Conservation (phyloP, 2,888 invertebrate genomes). For the Melinopterus prodromus region DNA sequence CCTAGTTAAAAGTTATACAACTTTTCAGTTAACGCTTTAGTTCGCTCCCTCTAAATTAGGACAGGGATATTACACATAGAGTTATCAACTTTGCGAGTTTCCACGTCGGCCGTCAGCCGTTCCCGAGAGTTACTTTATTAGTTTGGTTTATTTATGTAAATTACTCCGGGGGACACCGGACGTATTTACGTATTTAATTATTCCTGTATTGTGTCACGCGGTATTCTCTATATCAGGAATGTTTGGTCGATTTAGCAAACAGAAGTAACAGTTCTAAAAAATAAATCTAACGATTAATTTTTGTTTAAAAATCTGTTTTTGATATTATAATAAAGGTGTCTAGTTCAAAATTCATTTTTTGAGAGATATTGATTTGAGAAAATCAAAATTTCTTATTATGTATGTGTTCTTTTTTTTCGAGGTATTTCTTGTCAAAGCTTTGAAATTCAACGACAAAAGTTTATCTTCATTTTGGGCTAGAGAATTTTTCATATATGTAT, state of each 20-base stretch:
- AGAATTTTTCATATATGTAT: no score
- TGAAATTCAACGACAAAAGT: no score
- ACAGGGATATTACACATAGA: slow-evolving; percentile 16
- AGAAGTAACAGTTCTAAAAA: not conserved
- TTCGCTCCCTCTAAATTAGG: slow-evolving; percentile 14
- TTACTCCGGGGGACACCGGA: slow-evolving; percentile 9
- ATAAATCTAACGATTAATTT: no score
- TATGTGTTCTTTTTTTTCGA: no score
- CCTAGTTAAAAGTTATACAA: slow-evolving; percentile 19
- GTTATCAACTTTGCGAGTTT: slow-evolving; percentile 21
- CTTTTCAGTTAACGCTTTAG: slow-evolving; percentile 23
- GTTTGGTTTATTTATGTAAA: slow-evolving; percentile 17
- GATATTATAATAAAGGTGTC: no score
- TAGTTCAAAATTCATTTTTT: no score
- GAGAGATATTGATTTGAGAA: no score
- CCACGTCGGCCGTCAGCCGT: not conserved
- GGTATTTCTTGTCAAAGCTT: no score
- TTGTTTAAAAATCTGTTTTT: no score
- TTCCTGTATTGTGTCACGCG: not conserved
- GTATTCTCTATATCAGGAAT: not conserved
- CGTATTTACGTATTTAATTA: not conserved
- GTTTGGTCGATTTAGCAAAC: not conserved
- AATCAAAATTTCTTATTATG: no score
- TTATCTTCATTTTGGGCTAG: no score
- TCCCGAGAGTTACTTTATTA: slow-evolving; percentile 19